Evolutionary conservation across 2,888 invertebrate genomes (phyloP).

Genomic region (Pteria penguin): DNA sequence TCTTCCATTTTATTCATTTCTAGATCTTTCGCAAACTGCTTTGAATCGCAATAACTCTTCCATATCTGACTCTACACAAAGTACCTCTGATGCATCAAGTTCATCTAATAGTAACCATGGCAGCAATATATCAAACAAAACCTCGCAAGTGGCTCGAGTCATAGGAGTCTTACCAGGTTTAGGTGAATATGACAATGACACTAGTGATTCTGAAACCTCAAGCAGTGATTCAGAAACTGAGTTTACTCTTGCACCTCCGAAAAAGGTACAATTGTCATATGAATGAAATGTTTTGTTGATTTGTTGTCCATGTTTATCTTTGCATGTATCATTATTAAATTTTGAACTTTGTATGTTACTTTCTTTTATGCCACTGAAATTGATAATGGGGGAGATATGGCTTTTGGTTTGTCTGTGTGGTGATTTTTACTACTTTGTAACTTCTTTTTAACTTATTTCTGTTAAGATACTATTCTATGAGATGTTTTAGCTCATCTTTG

Average conservation of each 20-base stretch:
- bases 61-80: neutral
- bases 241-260: constrained; percentile 30
- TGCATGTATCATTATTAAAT: constrained; percentile 20
- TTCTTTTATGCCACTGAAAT: too few relatives aligned
- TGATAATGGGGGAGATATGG: too few relatives aligned
- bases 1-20: neutral
- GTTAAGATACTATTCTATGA: too few relatives aligned
- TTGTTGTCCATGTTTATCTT: too few relatives aligned
- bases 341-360: too few relatives aligned
- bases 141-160: constrained; percentile 50
- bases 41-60: neutral
- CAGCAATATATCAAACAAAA: neutral
- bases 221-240: constrained; percentile 66
- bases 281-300: too few relatives aligned
- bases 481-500: too few relatives aligned
- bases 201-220: constrained; percentile 67
- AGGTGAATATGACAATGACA: constrained; percentile 62
- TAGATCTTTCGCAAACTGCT: neutral
- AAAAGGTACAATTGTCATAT: too few relatives aligned
- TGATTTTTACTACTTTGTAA: too few relatives aligned
- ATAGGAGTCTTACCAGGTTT: constrained; percentile 71
- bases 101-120: neutral
- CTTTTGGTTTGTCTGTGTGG: too few relatives aligned
- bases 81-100: neutral
- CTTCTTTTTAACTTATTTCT: too few relatives aligned